Conservation (phyloP, 2,113 vertebrate genomes). For the Scomber colias region DNA sequence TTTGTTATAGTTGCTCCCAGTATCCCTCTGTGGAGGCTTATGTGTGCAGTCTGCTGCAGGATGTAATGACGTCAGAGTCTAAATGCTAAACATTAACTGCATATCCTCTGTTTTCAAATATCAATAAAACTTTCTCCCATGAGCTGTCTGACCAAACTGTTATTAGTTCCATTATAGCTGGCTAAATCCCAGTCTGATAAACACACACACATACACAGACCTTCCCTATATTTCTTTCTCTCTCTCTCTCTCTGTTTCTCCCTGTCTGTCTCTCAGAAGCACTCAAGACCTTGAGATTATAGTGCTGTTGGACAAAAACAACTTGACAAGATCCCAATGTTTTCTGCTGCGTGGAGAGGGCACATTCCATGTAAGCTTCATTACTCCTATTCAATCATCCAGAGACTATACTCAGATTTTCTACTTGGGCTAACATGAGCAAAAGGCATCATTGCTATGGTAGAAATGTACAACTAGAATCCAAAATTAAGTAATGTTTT, state of each 20-base stretch:
- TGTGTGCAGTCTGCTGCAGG: neutral
- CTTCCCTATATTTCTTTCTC: neutral
- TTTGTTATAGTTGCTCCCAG: neutral
- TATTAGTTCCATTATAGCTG: conserved; percentile 38
- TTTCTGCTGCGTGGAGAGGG: conserved; percentile 65
- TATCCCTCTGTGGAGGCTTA: neutral
- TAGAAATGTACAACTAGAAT: conserved; percentile 28
- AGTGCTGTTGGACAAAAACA: conserved; percentile 69
- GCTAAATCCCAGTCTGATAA: conserved; percentile 20
- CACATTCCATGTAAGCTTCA: conserved; percentile 79
- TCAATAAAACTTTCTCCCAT: conserved; percentile 9
- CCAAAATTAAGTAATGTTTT: neutral
- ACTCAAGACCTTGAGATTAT: conserved; percentile 68
- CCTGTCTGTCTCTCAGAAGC: conserved; percentile 37
- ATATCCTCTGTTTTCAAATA: neutral
- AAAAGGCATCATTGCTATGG: conserved; percentile 29
- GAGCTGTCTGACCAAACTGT: conserved; percentile 16
- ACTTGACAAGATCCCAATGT: conserved; percentile 73
- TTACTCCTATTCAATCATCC: conserved; percentile 76
- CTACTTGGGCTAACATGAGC: conserved; percentile 55
- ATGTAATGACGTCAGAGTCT: neutral
- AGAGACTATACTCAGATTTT: conserved; percentile 55
- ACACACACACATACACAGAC: conserved; percentile 18
- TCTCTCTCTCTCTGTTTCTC: conserved; percentile 11
- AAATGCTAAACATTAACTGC: conserved; percentile 37